Conservation (phyloP, 1,140 invertebrate genomes). For the Pomacea maculata region DNA sequence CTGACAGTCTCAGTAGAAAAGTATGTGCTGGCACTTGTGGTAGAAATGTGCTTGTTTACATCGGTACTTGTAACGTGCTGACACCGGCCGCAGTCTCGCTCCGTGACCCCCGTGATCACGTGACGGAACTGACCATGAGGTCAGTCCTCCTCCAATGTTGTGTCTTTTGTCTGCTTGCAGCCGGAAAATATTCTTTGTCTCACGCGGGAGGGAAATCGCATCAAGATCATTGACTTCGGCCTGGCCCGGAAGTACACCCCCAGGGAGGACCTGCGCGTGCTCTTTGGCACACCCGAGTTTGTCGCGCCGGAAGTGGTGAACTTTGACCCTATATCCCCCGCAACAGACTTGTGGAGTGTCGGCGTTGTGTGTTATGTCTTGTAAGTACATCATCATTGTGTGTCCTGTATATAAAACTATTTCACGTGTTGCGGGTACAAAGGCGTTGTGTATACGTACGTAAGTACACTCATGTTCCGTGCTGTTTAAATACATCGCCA, state of each 20-base stretch:
- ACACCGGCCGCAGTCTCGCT: too few relatives aligned
- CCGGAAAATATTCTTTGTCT: constrained; percentile 98
- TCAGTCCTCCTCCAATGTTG: too few relatives aligned
- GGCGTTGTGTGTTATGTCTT: constrained; percentile 94
- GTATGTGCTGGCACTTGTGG: too few relatives aligned
- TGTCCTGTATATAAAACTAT: neutral
- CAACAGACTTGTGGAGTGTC: constrained; percentile 82
- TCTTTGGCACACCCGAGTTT: constrained; percentile 89
- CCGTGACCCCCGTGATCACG: too few relatives aligned
- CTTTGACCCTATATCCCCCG: constrained; percentile 85
- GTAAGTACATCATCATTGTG: constrained; percentile 75
- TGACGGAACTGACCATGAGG: too few relatives aligned
- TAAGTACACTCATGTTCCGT: too few relatives aligned
- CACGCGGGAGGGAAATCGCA: constrained; percentile 92
- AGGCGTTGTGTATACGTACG: too few relatives aligned
- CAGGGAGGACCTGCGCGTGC: constrained; percentile 76
- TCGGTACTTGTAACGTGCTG: too few relatives aligned
- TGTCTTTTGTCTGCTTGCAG: constrained; percentile 66
- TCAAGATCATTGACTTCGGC: constrained; percentile 91
- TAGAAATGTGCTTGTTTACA: too few relatives aligned
- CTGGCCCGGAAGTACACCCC: constrained; percentile 81
- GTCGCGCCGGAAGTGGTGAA: constrained; percentile 93
- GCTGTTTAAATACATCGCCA: too few relatives aligned
- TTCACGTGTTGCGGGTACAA: too few relatives aligned
- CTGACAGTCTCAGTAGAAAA: too few relatives aligned